Evolutionary conservation across 2,113 vertebrate genomes (phyloP), one percentile per base, ranked within the genome.

Genomic region (Cisticola juncidis): DNA sequence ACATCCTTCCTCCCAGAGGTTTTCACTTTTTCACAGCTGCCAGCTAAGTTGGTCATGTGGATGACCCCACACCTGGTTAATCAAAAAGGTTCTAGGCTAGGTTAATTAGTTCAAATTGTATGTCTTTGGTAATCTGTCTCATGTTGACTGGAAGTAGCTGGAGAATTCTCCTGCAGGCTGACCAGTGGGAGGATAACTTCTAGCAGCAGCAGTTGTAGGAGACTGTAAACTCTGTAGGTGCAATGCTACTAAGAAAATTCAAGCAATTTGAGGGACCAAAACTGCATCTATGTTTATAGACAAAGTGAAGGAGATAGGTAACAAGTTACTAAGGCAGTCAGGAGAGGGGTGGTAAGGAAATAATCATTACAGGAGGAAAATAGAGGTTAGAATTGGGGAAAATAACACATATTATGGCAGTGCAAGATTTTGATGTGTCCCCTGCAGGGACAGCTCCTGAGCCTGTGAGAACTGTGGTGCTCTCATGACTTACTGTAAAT

Each of bases 81-180:
- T 60, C 86, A 74, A 28, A 70, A 93, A 81, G 51, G 72, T 56
- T 71, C 68, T 66, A 74, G 68, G 56, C 42, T 86, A 65, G 92
- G 94, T 96, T 96, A 94, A 90, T 88, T 81, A 92, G 58, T 83
- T 96, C 48, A 82, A 95, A 91, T 88, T 77, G 11, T 42, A 57
- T 31, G 45, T 26, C 76, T 92, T 92, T 83, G 62, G 58, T 92
- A 95, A 88, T 74, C 68, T 62, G 58, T 73, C 74, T 92, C 36
- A 11, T 93, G 91, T 70, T 88, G 80, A 86, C 40, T 88, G 74
- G 62, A 94, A 88, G 88, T 94, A 96, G 95, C 79, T 58, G 50
- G 72, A 88, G 79, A 90, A 77, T 2, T 16, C 26, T 95, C 24
- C 47, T 88, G 31, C 64, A 62, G 62, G 26, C 35, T 14, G 8